These are phyloP conservation scores for Harpagoxenus sublaevis DNA, from an alignment of 2,888 invertebrate species.

Conservation along the genomic window DNA sequence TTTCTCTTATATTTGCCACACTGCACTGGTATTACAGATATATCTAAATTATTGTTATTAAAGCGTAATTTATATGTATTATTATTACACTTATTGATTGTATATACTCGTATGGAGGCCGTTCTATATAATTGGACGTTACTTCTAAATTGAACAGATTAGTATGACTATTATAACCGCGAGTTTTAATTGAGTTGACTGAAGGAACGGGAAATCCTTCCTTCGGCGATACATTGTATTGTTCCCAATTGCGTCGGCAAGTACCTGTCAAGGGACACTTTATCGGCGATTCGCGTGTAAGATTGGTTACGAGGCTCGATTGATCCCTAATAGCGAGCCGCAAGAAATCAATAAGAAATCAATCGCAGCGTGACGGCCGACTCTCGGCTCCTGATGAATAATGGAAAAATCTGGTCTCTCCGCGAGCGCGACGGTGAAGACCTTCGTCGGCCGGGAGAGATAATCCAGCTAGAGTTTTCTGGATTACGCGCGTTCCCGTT, in stretches of 20 bases:
- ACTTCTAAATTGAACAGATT: background rate
- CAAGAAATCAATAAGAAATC: conserved; percentile 75
- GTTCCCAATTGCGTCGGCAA: conserved; percentile 9
- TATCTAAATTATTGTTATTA: background rate
- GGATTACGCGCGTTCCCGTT: conserved; percentile 78
- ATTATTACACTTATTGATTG: background rate
- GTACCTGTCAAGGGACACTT: conserved; percentile 60
- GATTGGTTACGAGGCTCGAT: conserved; percentile 60
- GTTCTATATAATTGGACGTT: background rate
- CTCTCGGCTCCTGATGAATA: conserved; percentile 70
- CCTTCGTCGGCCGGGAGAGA: conserved; percentile 21
- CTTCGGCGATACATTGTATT: background rate
- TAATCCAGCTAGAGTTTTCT: conserved; percentile 75
- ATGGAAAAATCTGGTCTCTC: conserved; percentile 72
- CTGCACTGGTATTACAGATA: background rate
- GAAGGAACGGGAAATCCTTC: background rate
- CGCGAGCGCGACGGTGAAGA: conserved; percentile 19
- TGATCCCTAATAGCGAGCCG: conserved; percentile 73
- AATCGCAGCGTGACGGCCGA: conserved; percentile 73
- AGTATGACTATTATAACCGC: background rate
- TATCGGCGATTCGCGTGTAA: conserved; percentile 37
- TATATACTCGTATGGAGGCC: background rate
- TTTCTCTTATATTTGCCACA: background rate
- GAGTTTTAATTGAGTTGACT: background rate
- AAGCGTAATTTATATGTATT: background rate